Percentiles rank a stretch among this genome's conserved stretches.
Conservation (phyloP, 2,113 vertebrate genomes). For the Oplegnathus fasciatus region DNA sequence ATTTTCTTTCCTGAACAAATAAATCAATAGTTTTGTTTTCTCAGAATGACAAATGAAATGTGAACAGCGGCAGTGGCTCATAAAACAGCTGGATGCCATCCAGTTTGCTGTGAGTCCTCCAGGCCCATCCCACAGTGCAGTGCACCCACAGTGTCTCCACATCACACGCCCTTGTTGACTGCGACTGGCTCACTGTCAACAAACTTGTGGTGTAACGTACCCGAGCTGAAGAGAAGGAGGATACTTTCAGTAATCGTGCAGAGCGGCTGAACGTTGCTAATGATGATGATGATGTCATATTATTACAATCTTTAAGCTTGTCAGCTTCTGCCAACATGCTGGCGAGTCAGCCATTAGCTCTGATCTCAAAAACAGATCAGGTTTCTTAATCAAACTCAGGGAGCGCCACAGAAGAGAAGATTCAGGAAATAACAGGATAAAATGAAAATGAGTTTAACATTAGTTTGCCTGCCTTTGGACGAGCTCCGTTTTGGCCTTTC, state of each 20-base stretch:
- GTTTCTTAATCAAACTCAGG: slow-evolving; percentile 3
- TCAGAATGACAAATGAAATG: neutral
- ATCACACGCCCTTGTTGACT: slow-evolving; percentile 27
- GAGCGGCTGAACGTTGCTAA: neutral
- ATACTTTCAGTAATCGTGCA: neutral
- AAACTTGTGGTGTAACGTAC: neutral
- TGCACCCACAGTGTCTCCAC: slow-evolving; percentile 5
- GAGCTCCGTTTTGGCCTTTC: neutral
- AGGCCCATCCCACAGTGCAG: neutral
- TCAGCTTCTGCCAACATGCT: slow-evolving; percentile 21
- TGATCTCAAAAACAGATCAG: slow-evolving; percentile 29
- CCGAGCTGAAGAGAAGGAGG: neutral
- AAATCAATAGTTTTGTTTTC: neutral
- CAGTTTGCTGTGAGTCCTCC: neutral
- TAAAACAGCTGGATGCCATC: slow-evolving; percentile 13
- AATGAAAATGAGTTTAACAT: neutral
- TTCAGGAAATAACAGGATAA: neutral
- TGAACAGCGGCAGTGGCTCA: neutral
- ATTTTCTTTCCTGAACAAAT: neutral
- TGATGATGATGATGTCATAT: slow-evolving; percentile 6
- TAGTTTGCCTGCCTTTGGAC: slow-evolving; percentile 3
- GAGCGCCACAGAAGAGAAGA: neutral
- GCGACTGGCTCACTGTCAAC: slow-evolving; percentile 13
- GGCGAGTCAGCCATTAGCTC: slow-evolving; percentile 2
- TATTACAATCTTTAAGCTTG: slow-evolving; percentile 23